Percentiles rank a stretch among this genome's conserved stretches.
Evolutionary conservation across 2,113 vertebrate species (phyloP).

Genomic region (Rutilus rutilus): DNA sequence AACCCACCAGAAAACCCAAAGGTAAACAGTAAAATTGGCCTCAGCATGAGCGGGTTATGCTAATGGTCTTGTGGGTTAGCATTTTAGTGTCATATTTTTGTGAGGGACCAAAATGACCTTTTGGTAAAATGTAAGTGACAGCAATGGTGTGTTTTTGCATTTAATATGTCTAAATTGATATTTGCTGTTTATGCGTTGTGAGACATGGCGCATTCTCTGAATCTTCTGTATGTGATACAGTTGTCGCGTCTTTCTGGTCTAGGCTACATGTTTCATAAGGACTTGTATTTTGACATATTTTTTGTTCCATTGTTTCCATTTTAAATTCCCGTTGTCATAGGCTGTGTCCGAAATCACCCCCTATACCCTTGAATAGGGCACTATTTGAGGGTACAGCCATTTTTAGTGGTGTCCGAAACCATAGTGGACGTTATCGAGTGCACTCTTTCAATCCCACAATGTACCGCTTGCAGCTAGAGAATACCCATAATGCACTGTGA

Average conservation of each 20-base stretch:
- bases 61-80: background rate
- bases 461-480: too few relatives aligned
- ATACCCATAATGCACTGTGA: too few relatives aligned
- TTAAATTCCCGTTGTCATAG: too few relatives aligned
- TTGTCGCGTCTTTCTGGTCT: background rate
- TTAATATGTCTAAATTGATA: background rate
- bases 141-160: background rate
- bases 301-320: background rate
- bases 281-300: background rate
- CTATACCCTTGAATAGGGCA: too few relatives aligned
- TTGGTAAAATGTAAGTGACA: background rate
- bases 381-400: too few relatives aligned
- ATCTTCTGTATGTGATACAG: background rate
- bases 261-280: background rate
- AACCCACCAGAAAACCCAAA: constrained; percentile 5
- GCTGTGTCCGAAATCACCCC: too few relatives aligned
- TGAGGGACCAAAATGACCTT: background rate
- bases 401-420: too few relatives aligned
- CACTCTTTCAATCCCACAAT: too few relatives aligned
- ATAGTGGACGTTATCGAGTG: too few relatives aligned
- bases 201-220: background rate
- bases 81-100: constrained; percentile 9
- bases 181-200: background rate
- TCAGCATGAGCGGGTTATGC: constrained; percentile 1
- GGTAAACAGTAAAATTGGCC: background rate